These are phyloP conservation scores for Drosophila tsacasi DNA, from an alignment of 1,140 invertebrate genomes.

Conservation along the genomic window DNA sequence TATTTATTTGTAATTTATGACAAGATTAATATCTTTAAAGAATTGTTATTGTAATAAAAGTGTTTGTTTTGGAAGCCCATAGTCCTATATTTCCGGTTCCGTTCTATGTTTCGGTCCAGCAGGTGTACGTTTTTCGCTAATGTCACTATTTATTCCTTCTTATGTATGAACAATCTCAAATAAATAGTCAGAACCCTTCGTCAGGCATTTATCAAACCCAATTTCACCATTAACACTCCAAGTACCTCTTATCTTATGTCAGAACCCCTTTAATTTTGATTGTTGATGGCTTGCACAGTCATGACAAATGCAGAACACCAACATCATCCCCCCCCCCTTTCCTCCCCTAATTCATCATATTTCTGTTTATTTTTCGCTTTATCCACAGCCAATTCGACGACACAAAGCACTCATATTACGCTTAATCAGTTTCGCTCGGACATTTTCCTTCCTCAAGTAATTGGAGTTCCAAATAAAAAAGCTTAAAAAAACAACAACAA, in stretches of 20 bases:
- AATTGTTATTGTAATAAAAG: no score
- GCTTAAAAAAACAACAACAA: slow-evolving; percentile 21
- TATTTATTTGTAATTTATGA: no score
- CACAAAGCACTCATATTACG: slow-evolving; percentile 65
- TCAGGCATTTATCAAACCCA: neutral
- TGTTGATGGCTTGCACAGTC: slow-evolving; percentile 8
- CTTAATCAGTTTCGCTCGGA: slow-evolving; percentile 64
- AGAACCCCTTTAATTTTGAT: neutral
- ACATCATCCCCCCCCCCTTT: neutral
- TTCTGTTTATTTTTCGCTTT: slow-evolving; percentile 23
- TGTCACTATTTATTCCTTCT: no score
- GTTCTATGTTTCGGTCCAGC: neutral
- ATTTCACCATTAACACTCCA: slow-evolving; percentile 23
- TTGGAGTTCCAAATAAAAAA: slow-evolving; percentile 65
- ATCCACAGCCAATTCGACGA: slow-evolving; percentile 40
- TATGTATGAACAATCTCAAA: no score
- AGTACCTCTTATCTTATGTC: slow-evolving; percentile 8
- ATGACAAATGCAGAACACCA: slow-evolving; percentile 3
- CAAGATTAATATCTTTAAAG: no score
- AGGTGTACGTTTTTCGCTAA: neutral
- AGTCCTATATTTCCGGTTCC: no score
- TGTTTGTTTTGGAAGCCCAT: no score
- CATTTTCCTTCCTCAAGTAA: slow-evolving; percentile 46
- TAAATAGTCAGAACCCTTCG: no score
- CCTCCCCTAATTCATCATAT: slow-evolving; percentile 3